These are phyloP conservation scores for Baronia brevicornis DNA, from an alignment of 2,888 invertebrate species.

Conservation along the genomic window DNA sequence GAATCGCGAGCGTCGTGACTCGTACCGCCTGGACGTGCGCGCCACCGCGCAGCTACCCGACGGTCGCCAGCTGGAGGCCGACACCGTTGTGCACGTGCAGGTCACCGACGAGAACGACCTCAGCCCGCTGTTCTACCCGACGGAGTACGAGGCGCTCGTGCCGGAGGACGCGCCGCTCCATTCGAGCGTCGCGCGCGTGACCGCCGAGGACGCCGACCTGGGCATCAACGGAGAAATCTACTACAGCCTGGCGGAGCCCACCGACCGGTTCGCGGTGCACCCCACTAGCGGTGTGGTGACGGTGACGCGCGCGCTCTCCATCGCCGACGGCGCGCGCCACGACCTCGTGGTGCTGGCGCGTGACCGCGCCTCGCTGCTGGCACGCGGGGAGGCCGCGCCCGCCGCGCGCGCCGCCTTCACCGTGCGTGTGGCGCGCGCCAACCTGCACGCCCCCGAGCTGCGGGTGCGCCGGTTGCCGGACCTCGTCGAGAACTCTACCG, in stretches of 20 bases:
- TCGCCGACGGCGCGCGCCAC: constrained; percentile 81
- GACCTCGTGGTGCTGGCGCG: constrained; percentile 88
- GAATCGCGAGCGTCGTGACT: constrained; percentile 93
- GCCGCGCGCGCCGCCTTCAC: constrained; percentile 86
- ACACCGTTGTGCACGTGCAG: constrained; percentile 81
- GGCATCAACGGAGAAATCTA: constrained; percentile 98
- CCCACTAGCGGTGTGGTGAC: constrained; percentile 93
- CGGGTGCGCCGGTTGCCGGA: constrained; percentile 86
- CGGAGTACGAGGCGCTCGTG: constrained; percentile 89
- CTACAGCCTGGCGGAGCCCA: constrained; percentile 90
- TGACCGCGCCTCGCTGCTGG: constrained; percentile 84
- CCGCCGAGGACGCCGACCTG: constrained; percentile 96
- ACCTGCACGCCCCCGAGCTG: constrained; percentile 90
- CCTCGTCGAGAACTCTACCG: constrained; percentile 86
- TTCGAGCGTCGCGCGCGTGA: constrained; percentile 84
- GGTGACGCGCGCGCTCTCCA: constrained; percentile 85
- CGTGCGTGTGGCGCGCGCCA: constrained; percentile 87
- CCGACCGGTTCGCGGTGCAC: constrained; percentile 92
- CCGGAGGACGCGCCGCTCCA: constrained; percentile 92
- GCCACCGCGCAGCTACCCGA: constrained; percentile 75
- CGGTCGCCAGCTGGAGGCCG: constrained; percentile 79
- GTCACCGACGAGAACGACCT: constrained; percentile 93
- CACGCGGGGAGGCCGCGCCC: constrained; percentile 72
- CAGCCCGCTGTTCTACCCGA: constrained; percentile 94
- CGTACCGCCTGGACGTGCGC: constrained; percentile 85